Evolutionary conservation across 2,797 vertebrate genomes (phyloP).

Genomic region (Arvicola amphibius): DNA sequence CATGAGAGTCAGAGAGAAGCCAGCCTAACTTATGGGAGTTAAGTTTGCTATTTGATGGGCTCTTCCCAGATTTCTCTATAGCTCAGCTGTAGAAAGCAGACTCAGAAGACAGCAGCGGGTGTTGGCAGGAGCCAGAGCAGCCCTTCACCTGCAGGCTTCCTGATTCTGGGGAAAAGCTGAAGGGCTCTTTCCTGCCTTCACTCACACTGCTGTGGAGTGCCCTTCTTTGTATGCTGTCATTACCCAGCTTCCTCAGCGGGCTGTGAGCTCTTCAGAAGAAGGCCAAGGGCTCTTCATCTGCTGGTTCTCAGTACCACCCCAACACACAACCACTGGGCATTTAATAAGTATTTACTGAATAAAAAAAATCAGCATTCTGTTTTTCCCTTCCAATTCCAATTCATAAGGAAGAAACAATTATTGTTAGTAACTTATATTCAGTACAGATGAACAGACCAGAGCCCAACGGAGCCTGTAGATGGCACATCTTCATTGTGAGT

Average conservation of each 20-base stretch:
- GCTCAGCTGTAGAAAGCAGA: not conserved
- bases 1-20: not conserved
- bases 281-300: not conserved
- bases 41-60: not conserved
- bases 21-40: not conserved
- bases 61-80: slow-evolving; percentile 4
- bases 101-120: not conserved
- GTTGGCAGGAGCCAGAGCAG: not conserved
- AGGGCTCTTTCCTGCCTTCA: not conserved
- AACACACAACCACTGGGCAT: not conserved
- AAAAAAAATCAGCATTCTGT: slow-evolving; percentile 17
- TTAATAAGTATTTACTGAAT: slow-evolving; percentile 38
- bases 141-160: not conserved
- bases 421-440: slow-evolving; percentile 37
- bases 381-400: not conserved
- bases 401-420: slow-evolving; percentile 16
- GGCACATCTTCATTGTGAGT: not conserved
- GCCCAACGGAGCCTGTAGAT: not conserved
- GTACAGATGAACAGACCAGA: not conserved
- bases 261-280: not conserved
- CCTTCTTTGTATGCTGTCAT: not conserved
- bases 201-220: not conserved
- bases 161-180: not conserved
- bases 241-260: not conserved
- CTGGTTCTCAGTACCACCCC: not conserved